A percentile compares a stretch with the other conserved stretches of the same genome.
phyloP scores from a whole-genome alignment of 2,888 invertebrate species.

The Drosophila birchii region DNA sequence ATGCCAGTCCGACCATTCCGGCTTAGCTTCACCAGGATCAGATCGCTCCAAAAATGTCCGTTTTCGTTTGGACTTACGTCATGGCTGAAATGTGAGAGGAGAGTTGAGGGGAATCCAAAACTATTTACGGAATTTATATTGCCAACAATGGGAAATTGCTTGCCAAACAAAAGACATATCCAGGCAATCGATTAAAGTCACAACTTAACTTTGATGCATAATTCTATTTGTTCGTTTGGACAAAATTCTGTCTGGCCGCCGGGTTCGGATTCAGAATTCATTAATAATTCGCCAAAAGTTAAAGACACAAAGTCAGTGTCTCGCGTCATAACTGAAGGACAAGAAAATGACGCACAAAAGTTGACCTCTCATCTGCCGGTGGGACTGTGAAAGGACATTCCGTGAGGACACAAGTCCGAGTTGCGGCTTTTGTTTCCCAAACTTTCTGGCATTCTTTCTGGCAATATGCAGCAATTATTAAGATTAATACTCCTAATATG shows the following conservation, averaged over 20 bases:
- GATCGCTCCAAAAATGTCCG: constrained; percentile 10
- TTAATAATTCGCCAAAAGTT: constrained; percentile 45
- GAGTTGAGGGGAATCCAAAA: not conserved
- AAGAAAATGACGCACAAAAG: constrained; percentile 45
- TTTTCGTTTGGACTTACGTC: constrained; percentile 28
- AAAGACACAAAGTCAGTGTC: constrained; percentile 24
- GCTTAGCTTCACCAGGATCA: not conserved
- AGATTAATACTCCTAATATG: constrained; percentile 72
- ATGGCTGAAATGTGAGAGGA: constrained; percentile 10
- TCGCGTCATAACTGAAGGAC: constrained; percentile 22
- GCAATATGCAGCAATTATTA: constrained; percentile 68
- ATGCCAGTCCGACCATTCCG: not conserved
- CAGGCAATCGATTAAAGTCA: constrained; percentile 21
- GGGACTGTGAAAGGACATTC: constrained; percentile 28
- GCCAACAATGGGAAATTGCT: constrained; percentile 17
- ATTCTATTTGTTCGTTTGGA: constrained; percentile 31
- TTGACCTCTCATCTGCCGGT: constrained; percentile 16
- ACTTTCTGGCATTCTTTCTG: constrained; percentile 59
- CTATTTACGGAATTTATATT: constrained; percentile 19
- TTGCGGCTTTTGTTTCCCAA: constrained; percentile 47
- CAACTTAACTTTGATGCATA: constrained; percentile 27
- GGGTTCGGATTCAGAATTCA: constrained; percentile 28
- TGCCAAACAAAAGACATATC: not conserved
- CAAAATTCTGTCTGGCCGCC: constrained; percentile 12
- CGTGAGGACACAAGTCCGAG: constrained; percentile 12